phyloP scores from a whole-genome alignment of 2,797 vertebrate genomes.

The Pantherophis vulpinus region DNA sequence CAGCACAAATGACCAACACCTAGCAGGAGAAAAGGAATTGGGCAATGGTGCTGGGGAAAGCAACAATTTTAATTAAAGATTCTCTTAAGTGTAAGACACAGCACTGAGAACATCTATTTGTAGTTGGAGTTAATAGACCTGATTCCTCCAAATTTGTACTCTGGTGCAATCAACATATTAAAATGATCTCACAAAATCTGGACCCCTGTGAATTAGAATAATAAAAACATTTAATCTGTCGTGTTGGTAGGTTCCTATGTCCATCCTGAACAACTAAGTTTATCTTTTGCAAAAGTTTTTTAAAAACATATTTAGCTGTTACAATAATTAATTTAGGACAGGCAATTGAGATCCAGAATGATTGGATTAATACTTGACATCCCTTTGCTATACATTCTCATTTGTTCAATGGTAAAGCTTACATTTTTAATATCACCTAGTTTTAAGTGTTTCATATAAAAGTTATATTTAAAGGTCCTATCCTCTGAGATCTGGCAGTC shows the following conservation, averaged over 20 bases:
- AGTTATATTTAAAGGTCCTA: neutral
- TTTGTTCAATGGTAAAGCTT: neutral
- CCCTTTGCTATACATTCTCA: neutral
- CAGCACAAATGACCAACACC: conserved; percentile 39
- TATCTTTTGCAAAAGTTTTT: neutral
- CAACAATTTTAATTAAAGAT: conserved; percentile 51
- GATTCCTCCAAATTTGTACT: neutral
- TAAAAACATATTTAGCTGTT: neutral
- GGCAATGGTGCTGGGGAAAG: conserved; percentile 41
- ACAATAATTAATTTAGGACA: neutral
- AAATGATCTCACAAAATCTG: neutral
- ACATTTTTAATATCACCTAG: neutral
- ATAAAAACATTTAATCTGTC: fast-evolving
- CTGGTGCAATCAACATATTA: neutral
- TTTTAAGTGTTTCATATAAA: neutral
- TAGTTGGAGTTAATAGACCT: neutral
- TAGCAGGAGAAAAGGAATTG: conserved; percentile 40
- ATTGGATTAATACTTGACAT: neutral
- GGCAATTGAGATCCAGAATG: neutral
- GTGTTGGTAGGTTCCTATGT: neutral
- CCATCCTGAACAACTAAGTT: neutral
- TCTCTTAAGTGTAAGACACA: conserved; percentile 35
- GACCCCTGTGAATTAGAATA: neutral
- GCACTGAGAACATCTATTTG: conserved; percentile 13
- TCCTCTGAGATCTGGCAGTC: neutral